These are phyloP conservation scores for Sebastes minor DNA, from an alignment of 2,797 vertebrate genomes.

Conservation along the genomic window DNA sequence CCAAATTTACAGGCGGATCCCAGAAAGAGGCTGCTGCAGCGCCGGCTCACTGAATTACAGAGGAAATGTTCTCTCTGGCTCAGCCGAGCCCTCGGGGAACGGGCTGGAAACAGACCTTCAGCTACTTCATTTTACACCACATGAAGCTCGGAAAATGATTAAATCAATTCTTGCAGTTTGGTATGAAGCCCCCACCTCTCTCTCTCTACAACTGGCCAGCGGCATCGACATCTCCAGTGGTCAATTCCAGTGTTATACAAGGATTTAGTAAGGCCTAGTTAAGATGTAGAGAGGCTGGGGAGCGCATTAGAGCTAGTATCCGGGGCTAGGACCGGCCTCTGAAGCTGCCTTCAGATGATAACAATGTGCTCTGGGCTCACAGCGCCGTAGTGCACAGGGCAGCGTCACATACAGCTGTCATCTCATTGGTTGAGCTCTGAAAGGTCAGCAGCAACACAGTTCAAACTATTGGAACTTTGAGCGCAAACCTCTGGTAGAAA, in stretches of 20 bases:
- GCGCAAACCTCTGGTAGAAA: neutral
- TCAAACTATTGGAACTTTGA: neutral
- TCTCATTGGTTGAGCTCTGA: neutral
- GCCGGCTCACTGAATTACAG: constrained; percentile 38
- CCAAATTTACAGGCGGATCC: constrained; percentile 3
- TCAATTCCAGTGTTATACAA: constrained; percentile 6
- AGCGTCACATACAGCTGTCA: neutral
- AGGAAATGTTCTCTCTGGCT: constrained; percentile 31
- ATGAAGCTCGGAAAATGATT: constrained; percentile 5
- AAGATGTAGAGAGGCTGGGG: neutral
- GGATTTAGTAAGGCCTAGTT: neutral
- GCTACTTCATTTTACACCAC: constrained; percentile 28
- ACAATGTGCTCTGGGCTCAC: neutral
- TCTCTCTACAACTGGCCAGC: neutral
- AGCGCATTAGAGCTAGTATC: neutral
- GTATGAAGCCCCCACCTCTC: neutral
- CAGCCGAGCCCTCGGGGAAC: neutral
- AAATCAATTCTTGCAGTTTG: constrained; percentile 12
- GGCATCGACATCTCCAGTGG: constrained; percentile 1
- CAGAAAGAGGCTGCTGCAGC: constrained; percentile 24
- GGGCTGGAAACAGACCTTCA: constrained; percentile 24
- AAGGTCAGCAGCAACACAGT: neutral
- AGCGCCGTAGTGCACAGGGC: neutral
- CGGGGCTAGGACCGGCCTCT: neutral
- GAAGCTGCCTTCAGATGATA: neutral